Base-by-base conservation (phyloP, 92 coral and sea anemone species). In the Umimayanthus chanpuru region DNA sequence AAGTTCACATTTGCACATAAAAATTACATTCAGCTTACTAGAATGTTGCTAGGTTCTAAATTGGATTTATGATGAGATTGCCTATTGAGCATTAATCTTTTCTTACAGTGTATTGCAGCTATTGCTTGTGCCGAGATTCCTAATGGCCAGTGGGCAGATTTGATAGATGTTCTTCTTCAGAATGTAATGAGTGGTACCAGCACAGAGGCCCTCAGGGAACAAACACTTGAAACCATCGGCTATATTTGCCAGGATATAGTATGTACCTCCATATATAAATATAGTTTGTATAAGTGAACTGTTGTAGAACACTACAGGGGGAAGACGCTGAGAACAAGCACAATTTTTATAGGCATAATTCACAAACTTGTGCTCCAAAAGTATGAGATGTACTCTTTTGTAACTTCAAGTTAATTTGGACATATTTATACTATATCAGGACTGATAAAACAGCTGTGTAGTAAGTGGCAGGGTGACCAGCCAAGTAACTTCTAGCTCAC, bases 71-170 rank as follows among this genome's bases (percentile, higher is more conserved):
- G 0, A 5, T 3, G 16, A 26, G 20, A 21, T 12, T 25, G 15
- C 16, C 7, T 41, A 39, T 12, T 18, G 15, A 23, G 38, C 47
- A 5, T 12, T 40, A 20, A 28, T 3, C 18, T 64, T 85, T 80
- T 30, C 66, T 43, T 55, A 16, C 78, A 97, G 99, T 95, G 98
- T 56, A 95, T 97, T 79, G 98, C 98, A 66, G 97, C 99, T 0
- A 95, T 97, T 82, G 99, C 99, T 10, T 97, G 99, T 95, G 98
- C 99, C 15, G 99, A 97, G 66, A 94, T 97, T 68, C 99, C 99
- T 4, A 94, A 88, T 53, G 88, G 85, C 9, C 95, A 97, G 73
- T 92, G 96, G 94, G 55, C 90, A 58, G 96, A 95, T 3, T 73
- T 97, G 91, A 88, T 94, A 7, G 91, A 92, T n/a, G 89, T 88